Conservation (phyloP, 2,888 invertebrate species). For the Escarpia spicata region DNA sequence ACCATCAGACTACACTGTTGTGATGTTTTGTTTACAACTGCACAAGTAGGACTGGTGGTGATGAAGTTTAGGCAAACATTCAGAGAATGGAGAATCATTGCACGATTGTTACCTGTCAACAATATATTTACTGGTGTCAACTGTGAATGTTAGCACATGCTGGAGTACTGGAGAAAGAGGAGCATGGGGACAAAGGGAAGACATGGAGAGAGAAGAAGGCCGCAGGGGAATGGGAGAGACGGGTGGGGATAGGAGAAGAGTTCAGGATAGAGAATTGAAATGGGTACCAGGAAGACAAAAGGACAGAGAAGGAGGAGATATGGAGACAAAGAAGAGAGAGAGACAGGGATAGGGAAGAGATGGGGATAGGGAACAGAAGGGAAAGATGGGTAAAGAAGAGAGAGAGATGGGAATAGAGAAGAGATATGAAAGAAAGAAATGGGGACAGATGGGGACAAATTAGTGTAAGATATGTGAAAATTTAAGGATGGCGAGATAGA, state of each 20-base stretch:
- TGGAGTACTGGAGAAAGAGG: too few relatives aligned
- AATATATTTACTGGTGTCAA: too few relatives aligned
- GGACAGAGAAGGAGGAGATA: not conserved
- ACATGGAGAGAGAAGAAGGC: not conserved
- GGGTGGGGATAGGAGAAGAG: not conserved
- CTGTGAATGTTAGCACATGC: too few relatives aligned
- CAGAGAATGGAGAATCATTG: too few relatives aligned
- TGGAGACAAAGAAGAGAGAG: not conserved
- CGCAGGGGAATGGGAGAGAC: conserved; percentile 13
- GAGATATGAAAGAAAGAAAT: not conserved
- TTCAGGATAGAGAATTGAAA: not conserved
- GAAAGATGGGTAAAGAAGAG: not conserved
- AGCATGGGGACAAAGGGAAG: not conserved
- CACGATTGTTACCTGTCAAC: too few relatives aligned
- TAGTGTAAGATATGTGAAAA: not conserved
- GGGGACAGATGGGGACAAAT: not conserved
- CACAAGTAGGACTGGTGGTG: too few relatives aligned
- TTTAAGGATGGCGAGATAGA: too few relatives aligned
- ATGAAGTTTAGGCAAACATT: too few relatives aligned
- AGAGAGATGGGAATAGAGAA: not conserved
- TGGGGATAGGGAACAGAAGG: not conserved
- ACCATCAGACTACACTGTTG: not conserved
- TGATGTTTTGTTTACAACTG: not conserved
- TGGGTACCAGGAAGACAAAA: not conserved
- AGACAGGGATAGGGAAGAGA: not conserved